Percentiles rank a stretch among this genome's conserved stretches.
phyloP scores from a whole-genome alignment of 2,888 invertebrate genomes.

The Calephelis perditalis region DNA sequence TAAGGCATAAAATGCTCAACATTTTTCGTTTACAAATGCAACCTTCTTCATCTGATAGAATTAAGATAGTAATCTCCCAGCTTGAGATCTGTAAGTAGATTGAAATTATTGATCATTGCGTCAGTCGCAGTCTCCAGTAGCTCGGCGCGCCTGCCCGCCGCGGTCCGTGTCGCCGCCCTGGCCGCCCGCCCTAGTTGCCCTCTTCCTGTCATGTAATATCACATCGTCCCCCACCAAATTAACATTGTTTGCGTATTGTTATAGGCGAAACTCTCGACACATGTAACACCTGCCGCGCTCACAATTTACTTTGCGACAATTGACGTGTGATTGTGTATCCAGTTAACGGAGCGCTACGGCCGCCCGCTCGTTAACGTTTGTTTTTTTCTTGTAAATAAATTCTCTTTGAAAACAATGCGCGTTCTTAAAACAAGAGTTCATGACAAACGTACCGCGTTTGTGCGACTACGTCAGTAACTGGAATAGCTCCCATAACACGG shows the following conservation, averaged over 20 bases:
- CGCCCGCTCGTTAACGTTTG: not conserved
- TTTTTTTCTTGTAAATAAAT: constrained; percentile 9
- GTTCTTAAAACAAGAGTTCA: constrained; percentile 47
- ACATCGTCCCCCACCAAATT: constrained; percentile 54
- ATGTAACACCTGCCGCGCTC: constrained; percentile 43
- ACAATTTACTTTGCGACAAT: constrained; percentile 21
- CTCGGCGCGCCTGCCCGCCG: constrained; percentile 32
- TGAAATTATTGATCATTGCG: constrained; percentile 26
- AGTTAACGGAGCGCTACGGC: not conserved
- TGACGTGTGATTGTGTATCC: constrained; percentile 16
- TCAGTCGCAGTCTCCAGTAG: constrained; percentile 18
- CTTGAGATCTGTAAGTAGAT: constrained; percentile 14
- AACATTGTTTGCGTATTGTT: constrained; percentile 65
- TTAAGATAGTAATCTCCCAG: constrained; percentile 1
- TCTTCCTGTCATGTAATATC: constrained; percentile 38
- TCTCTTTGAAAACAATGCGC: constrained; percentile 49
- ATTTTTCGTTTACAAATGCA: not conserved
- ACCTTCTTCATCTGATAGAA: not conserved
- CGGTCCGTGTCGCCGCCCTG: constrained; percentile 26
- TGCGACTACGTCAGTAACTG: constrained; percentile 66
- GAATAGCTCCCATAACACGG: constrained; percentile 66
- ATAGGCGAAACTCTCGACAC: constrained; percentile 41
- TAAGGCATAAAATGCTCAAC: too few relatives aligned
- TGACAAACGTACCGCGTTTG: constrained; percentile 63
- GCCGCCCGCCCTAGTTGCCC: constrained; percentile 33